Percentiles rank a stretch among this genome's conserved stretches.
These are phyloP conservation scores for Lycophotia porphyrea DNA, from an alignment of 2,888 invertebrate species.

Conservation along the genomic window DNA sequence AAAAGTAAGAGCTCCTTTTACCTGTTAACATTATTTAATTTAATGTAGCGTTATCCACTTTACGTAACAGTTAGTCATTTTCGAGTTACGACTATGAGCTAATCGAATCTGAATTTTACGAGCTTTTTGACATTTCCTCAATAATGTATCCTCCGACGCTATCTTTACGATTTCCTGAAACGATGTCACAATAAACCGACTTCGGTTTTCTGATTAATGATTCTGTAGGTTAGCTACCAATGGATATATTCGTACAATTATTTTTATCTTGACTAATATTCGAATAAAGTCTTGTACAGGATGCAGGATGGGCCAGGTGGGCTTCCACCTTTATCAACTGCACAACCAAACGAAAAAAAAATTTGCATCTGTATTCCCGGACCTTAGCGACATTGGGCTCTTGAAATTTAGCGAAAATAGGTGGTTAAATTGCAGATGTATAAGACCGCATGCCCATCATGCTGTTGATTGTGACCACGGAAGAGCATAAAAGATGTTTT, in stretches of 20 bases:
- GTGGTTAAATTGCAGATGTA: slow-evolving; percentile 7
- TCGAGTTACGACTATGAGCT: slow-evolving; percentile 45
- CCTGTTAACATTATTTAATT: neutral
- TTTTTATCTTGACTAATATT: slow-evolving; percentile 9
- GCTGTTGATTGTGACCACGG: neutral
- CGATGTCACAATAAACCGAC: slow-evolving; percentile 31
- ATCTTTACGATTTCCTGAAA: slow-evolving; percentile 54
- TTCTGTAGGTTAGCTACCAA: neutral
- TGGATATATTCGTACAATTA: neutral
- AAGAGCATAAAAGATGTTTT: neutral
- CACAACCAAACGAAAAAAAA: slow-evolving; percentile 22
- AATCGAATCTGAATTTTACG: slow-evolving; percentile 55
- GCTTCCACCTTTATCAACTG: neutral
- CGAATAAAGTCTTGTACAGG: neutral
- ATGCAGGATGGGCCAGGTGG: slow-evolving; percentile 1
- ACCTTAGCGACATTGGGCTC: neutral
- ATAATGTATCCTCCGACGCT: slow-evolving; percentile 32
- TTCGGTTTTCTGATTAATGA: slow-evolving; percentile 18
- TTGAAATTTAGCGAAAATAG: neutral
- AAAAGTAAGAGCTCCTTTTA: neutral
- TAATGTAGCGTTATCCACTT: slow-evolving; percentile 19
- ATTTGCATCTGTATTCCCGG: slow-evolving; percentile 26
- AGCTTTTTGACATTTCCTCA: slow-evolving; percentile 54
- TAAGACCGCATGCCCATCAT: neutral
- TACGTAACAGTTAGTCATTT: slow-evolving; percentile 45